These are phyloP conservation scores for Heloderma charlesbogerti DNA, from an alignment of 2,113 vertebrate species.

Conservation along the genomic window DNA sequence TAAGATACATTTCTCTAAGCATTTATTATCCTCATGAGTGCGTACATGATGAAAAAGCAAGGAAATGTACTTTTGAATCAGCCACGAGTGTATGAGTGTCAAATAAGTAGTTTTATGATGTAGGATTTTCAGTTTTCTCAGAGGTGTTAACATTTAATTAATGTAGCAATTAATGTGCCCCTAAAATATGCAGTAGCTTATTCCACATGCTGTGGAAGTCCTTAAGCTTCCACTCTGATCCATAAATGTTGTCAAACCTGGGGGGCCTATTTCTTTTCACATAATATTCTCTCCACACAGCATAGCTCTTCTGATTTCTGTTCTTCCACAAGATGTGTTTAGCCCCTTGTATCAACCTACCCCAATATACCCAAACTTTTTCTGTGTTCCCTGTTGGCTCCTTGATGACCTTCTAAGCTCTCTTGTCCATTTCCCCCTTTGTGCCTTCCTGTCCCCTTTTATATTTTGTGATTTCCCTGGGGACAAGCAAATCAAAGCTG, in stretches of 20 bases:
- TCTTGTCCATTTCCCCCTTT: background rate
- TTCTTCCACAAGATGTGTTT: background rate
- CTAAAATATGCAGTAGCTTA: background rate
- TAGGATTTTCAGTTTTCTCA: background rate
- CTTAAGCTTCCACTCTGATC: background rate
- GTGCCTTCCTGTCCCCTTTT: background rate
- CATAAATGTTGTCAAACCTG: background rate
- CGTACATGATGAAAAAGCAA: background rate
- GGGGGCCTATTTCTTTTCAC: background rate
- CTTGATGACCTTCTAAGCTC: background rate
- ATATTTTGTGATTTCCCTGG: constrained; percentile 25
- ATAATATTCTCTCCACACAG: background rate
- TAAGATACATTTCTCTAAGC: too few relatives aligned
- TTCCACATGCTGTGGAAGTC: background rate
- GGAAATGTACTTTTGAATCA: background rate
- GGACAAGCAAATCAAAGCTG: constrained; percentile 12
- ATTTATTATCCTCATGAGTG: background rate
- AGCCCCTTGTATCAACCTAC: background rate
- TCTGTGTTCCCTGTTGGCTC: background rate
- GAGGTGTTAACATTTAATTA: background rate
- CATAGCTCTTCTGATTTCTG: background rate
- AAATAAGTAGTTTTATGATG: background rate
- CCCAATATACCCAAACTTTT: background rate
- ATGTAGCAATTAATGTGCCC: background rate
- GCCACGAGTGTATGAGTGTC: background rate